Evolutionary conservation across 2,797 vertebrate genomes (phyloP), one percentile per base, ranked within the genome.

Genomic region (Tarsius wallacei): DNA sequence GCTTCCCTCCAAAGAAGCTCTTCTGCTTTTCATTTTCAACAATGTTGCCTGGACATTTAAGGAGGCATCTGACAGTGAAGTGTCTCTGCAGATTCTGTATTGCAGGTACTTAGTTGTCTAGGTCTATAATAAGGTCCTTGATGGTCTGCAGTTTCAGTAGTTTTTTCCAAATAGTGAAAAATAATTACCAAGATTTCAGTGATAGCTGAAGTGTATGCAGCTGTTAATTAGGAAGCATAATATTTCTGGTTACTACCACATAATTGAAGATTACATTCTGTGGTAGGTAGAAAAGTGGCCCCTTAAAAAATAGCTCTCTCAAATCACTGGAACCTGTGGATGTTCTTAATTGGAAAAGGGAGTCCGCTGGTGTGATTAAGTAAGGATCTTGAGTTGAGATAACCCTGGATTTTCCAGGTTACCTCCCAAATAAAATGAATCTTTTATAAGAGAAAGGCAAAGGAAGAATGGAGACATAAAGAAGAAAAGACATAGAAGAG

Each of bases 51-150:
- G 68, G 68, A 96, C 64, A 86, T 85, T 95, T 49, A 94, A 90
- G 91, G 81, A 97, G 42, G 42, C 3, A 74, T 94, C 93, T 97
- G 97, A 82, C 96, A 96, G 82, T 9, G 86, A 95, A 94, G 47
- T 2, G 16, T 36, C 70, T 97, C 88, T 81, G 21, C 47, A 94
- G 93, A 87, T 66, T 93, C 61, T 88, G 36, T 95, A 70, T 51
- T 97, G 94, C 97, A 98, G 96, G 93, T 97, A 96, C 84, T 98
- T 97, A 98, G 97, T 98, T 97, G 96, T 86, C 81, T 90, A 87
- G 94, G 94, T 91, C 97, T 92, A 70, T 97, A 98, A 96, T 93
- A 59, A 97, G 78, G 86, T 0, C 0, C 88, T 97, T 84, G 97
- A 86, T 96, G 66, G 82, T 91, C 64, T 98, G 77, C 31, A 96